phyloP scores from a whole-genome alignment of 2,113 vertebrate genomes.

The Oncorhynchus mykiss region DNA sequence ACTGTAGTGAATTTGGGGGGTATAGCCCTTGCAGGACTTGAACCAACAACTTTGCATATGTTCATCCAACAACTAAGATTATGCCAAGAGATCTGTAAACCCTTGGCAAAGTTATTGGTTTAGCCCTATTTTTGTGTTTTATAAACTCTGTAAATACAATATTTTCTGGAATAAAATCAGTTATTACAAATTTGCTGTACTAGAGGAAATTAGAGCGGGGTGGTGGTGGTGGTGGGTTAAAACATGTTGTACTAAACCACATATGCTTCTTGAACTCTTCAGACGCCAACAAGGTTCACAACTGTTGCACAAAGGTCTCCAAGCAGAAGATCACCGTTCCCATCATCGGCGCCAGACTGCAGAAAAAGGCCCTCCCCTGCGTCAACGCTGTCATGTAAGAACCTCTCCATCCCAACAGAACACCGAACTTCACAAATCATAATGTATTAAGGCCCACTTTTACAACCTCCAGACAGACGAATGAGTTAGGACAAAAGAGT shows the following conservation, averaged over 20 bases:
- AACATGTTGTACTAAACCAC: background rate
- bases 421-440: too few relatives aligned
- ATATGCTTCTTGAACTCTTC: background rate
- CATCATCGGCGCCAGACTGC: conserved; percentile 66
- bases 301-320: conserved; percentile 59
- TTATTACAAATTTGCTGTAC: too few relatives aligned
- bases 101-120: background rate
- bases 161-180: too few relatives aligned
- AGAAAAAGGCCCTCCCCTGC: conserved; percentile 56
- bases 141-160: too few relatives aligned
- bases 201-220: background rate
- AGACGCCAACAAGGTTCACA: conserved; percentile 16
- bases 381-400: conserved; percentile 64
- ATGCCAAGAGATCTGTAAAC: background rate
- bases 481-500: background rate
- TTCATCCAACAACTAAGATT: background rate
- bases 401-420: background rate
- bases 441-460: too few relatives aligned
- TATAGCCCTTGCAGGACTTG: background rate
- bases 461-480: too few relatives aligned
- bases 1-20: background rate
- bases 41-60: too few relatives aligned
- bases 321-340: conserved; percentile 29
- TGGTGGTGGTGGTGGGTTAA: too few relatives aligned
- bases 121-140: too few relatives aligned